These are phyloP conservation scores for Acromyrmex heyeri DNA, from an alignment of 1,140 invertebrate species.

Conservation along the genomic window DNA sequence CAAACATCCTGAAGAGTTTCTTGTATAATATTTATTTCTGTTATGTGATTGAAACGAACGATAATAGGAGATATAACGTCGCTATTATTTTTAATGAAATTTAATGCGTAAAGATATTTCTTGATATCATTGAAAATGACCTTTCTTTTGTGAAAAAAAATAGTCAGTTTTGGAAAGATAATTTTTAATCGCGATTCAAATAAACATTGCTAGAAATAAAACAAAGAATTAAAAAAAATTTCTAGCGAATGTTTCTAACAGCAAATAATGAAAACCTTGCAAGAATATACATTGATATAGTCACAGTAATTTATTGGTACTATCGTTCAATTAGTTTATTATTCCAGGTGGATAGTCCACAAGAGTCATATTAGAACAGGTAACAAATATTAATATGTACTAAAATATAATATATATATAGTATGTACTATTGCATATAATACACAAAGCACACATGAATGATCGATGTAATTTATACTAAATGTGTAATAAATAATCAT, in stretches of 20 bases:
- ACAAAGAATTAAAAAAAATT: background rate
- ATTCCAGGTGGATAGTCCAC: conserved; percentile 47
- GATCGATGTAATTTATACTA: conserved; percentile 22
- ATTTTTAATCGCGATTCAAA: background rate
- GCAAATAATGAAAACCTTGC: background rate
- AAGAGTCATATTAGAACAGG: conserved; percentile 53
- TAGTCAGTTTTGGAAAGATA: background rate
- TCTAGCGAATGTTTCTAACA: background rate
- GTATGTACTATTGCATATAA: conserved; percentile 19
- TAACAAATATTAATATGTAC: conserved; percentile 16
- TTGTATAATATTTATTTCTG: conserved; percentile 38
- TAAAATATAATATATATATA: conserved; percentile 2
- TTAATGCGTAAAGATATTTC: background rate
- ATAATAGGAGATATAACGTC: conserved; percentile 38
- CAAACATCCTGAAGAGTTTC: conserved; percentile 21
- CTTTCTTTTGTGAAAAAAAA: background rate
- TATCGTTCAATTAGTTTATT: conserved; percentile 24
- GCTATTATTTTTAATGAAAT: conserved; percentile 9
- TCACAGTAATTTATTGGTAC: conserved; percentile 45
- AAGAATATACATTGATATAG: conserved; percentile 31
- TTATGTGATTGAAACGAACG: background rate
- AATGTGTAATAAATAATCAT: conserved; percentile 47
- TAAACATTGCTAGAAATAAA: conserved; percentile 2
- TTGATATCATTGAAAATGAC: background rate
- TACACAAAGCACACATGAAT: conserved; percentile 15